These are phyloP conservation scores for Tympanuchus pallidicinctus DNA, from an alignment of 2,113 vertebrate species.

Conservation along the genomic window DNA sequence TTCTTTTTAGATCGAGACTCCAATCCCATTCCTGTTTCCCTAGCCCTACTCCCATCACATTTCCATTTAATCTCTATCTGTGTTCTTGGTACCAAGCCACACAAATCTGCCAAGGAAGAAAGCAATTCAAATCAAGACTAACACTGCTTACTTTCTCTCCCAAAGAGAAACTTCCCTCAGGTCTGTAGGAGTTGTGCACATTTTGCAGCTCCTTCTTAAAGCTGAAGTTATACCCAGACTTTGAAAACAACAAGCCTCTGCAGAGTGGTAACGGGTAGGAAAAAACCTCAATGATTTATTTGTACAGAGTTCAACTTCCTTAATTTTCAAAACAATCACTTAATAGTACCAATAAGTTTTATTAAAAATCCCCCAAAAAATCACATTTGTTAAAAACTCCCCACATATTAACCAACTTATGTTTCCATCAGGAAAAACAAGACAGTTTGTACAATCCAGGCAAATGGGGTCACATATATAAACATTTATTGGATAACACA, in stretches of 20 bases:
- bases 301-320: neutral
- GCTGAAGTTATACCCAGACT: neutral
- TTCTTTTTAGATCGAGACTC: neutral
- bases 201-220: neutral
- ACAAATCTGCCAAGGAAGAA: neutral
- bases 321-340: neutral
- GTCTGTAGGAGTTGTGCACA: neutral
- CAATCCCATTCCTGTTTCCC: neutral
- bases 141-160: neutral
- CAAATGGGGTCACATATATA: neutral
- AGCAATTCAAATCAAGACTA: neutral
- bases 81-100: neutral
- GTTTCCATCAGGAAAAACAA: neutral
- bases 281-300: neutral
- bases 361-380: neutral
- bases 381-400: neutral
- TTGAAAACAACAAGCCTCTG: neutral
- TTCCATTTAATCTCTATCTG: neutral
- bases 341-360: neutral
- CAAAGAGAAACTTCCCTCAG: neutral
- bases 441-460: constrained; percentile 9
- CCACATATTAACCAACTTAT: neutral
- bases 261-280: neutral
- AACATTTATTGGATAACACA: neutral
- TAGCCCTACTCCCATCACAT: neutral